Evolutionary conservation across 2,888 invertebrate genomes (phyloP).

Genomic region (Tupiocoris notatus): DNA sequence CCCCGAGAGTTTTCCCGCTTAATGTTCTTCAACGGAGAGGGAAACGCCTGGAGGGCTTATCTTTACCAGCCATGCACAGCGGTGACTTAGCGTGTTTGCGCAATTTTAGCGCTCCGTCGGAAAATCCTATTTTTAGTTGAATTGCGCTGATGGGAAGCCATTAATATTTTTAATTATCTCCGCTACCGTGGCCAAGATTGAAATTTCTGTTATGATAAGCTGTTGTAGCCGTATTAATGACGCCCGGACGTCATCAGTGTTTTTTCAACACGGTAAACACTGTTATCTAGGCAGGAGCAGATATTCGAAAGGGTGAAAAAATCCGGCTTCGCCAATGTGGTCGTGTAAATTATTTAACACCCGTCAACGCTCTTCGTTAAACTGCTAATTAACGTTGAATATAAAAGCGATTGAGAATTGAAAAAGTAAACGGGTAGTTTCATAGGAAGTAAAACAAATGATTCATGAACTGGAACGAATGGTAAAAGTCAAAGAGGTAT

Average conservation of each 20-base stretch:
- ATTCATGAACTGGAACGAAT: too few species aligned
- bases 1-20: constrained; percentile 17
- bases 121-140: neutral
- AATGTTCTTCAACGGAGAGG: neutral
- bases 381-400: too few species aligned
- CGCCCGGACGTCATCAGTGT: neutral
- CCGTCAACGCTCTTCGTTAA: neutral
- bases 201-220: neutral
- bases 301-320: neutral
- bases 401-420: too few species aligned
- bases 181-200: neutral
- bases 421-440: too few species aligned
- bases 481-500: too few species aligned
- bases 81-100: constrained; percentile 35
- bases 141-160: neutral
- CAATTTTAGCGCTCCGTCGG: constrained; percentile 3
- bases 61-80: constrained; percentile 27
- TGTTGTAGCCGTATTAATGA: neutral
- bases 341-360: too few species aligned
- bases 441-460: too few species aligned
- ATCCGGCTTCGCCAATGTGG: too few species aligned
- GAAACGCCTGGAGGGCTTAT: constrained; percentile 18
- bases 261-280: neutral
- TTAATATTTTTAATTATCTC: constrained; percentile 31
- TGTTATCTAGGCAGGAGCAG: neutral